phyloP scores from a whole-genome alignment of 1,140 invertebrate species.

The Metopolophium dirhodum region DNA sequence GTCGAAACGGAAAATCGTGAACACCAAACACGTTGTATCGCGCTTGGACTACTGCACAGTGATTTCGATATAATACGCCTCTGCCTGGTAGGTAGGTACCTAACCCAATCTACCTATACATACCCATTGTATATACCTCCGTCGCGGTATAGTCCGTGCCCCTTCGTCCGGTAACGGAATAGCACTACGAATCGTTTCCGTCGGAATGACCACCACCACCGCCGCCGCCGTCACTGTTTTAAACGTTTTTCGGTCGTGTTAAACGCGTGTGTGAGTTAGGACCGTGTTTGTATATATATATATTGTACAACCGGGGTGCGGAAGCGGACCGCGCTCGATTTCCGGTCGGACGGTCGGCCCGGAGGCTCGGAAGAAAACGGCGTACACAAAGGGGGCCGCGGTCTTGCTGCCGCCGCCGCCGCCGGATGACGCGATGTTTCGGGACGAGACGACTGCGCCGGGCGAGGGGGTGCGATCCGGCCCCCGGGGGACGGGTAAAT shows the following conservation, averaged over 20 bases:
- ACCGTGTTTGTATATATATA: not conserved
- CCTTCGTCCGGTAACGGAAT: not conserved
- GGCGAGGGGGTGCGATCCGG: not conserved
- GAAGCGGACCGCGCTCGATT: constrained; percentile 13
- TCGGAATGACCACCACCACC: not conserved
- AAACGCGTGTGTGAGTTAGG: not conserved
- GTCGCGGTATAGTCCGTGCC: not conserved
- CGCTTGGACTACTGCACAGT: too few relatives aligned
- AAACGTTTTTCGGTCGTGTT: constrained; percentile 44
- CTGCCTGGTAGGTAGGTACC: not conserved
- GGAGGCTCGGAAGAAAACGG: constrained; percentile 30
- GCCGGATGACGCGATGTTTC: not conserved
- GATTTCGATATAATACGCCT: not conserved
- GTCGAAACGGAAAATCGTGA: not conserved
- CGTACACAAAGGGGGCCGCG: constrained; percentile 3
- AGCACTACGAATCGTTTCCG: not conserved
- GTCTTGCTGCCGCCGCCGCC: not conserved
- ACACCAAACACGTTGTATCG: not conserved
- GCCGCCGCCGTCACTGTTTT: not conserved
- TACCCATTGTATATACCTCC: not conserved
- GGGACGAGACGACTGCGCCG: not conserved
- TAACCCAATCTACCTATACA: too few relatives aligned
- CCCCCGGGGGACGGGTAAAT: not conserved
- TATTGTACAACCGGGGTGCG: not conserved
- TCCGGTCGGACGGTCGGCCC: constrained; percentile 33